Evolutionary conservation across 1,140 invertebrate genomes (phyloP), one percentile per base, ranked within the genome.

Genomic region (Aphis gossypii): DNA sequence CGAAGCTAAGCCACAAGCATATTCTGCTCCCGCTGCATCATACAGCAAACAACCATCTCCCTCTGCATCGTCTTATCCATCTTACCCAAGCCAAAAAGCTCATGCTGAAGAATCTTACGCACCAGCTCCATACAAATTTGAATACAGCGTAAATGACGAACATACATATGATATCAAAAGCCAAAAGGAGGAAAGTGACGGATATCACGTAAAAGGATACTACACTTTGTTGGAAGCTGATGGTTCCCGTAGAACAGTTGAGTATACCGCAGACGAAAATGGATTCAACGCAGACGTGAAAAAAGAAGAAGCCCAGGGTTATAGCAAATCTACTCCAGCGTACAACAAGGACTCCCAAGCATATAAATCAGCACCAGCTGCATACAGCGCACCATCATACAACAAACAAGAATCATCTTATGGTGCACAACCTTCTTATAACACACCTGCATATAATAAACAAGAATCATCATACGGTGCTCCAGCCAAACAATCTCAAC

Each of bases 191-290:
- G 94, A 94, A 46, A 93, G 95, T 44, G 94, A 95, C 87, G 95
- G 95, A 48, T 94, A 95, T 89, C 89, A 86, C 11, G 94, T 95
- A 20, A 94, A 94, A 60, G 95, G 95, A 93, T 60, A 93, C 68
- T 94, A 95, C 92, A 94, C 94, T 46, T 95, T 96, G 3, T 95
- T 96, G 1, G 96, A 96, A 93, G 95, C 96, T 14, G 96, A 96
- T 6, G 96, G 97, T 38, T 96, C 96, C 14, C 96, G 96, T 94
- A 95, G 96, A 56, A 96, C 96, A 56, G 95, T 96, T 21, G 94
- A 95, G 88, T 96, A 96, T 94, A 94, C 94, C 90, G 95, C 95
- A 18, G 95, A 96, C 90, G 95, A 94, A 94, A 95, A 94, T 21
- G 95, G 95, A 35, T 95, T 95, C 94, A 94, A 94, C 86, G 94